These are phyloP conservation scores for Ophion slaviceki DNA, from an alignment of 2,888 invertebrate species.

Conservation along the genomic window DNA sequence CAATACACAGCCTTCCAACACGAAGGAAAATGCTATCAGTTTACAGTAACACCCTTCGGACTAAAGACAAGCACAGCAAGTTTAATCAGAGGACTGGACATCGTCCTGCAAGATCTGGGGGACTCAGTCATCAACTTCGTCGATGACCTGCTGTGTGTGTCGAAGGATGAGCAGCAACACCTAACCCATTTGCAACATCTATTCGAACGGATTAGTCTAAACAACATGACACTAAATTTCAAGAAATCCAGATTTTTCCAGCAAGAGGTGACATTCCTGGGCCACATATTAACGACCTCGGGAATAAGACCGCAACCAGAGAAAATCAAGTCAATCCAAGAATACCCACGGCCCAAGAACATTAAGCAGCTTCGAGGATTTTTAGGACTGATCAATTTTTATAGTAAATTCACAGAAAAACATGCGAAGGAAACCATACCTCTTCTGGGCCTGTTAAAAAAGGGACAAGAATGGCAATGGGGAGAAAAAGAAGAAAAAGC, in stretches of 20 bases:
- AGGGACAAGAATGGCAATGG: too few relatives aligned
- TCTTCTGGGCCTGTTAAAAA: too few relatives aligned
- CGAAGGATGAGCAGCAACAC: background rate
- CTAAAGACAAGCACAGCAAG: too few relatives aligned
- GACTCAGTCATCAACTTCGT: slow-evolving; percentile 40
- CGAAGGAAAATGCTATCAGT: background rate
- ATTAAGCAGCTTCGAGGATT: background rate
- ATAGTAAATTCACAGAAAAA: background rate
- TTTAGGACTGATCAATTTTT: background rate
- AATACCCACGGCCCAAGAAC: background rate
- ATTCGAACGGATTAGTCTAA: slow-evolving; percentile 45
- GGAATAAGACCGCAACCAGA: slow-evolving; percentile 68
- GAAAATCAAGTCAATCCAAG: slow-evolving; percentile 47
- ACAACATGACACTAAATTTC: slow-evolving; percentile 66
- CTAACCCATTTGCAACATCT: slow-evolving; percentile 57
- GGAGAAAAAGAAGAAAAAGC: too few relatives aligned
- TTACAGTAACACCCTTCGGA: slow-evolving; percentile 21
- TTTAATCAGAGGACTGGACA: too few relatives aligned
- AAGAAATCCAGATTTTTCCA: slow-evolving; percentile 68
- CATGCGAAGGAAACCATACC: background rate
- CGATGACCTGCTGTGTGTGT: slow-evolving; percentile 48
- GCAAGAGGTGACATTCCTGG: slow-evolving; percentile 68
- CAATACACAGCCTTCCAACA: slow-evolving; percentile 2
- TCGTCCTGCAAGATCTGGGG: background rate
- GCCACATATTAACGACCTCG: slow-evolving; percentile 64